Base-by-base conservation (phyloP, 2,797 vertebrate species). In the Poliocrania exsul region DNA sequence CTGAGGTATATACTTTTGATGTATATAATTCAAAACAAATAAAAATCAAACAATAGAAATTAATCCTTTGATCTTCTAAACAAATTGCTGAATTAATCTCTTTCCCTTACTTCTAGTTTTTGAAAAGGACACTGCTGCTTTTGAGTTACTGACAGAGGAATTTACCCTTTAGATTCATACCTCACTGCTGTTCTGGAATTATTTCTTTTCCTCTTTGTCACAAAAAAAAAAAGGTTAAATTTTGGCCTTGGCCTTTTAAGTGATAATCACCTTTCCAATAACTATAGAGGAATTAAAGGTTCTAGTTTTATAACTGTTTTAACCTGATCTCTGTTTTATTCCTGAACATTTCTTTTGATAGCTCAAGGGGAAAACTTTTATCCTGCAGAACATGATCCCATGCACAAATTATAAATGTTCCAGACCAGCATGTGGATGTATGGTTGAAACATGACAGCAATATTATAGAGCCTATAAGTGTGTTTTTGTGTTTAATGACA, bases 1-100 rank as follows among this genome's bases (percentile, higher is more conserved):
- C 50, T 53, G 16, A 81, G 54, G 7, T 93, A 66, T 49, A 26
- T 70, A 60, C 62, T 90, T 95, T 82, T 95, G 66, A 88, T 84
- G n/a, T 56, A 60, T 54, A 73, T 66, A 90, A 95, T 88, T 94
- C 86, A 79, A 77, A 83, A 92, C 70, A 90, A 92, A 90, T 86
- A 88, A 84, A 92, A 94, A 93, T 90, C 47, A 84, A 92, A 70
- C 67, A 92, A 88, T 38, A 86, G 40, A 90, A 96, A 91, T 62
- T 20, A 92, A 21, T 3, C 35, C 33, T 92, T 92, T 93, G 77
- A 86, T 91, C 79, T 60, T 87, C 46, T 91, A 80, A 91, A 91
- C 72, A 81, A 26, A 31, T 69, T 65, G 17, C 17, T 92, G 85
- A 93, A 94, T 73, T 71, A 88, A 83, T 91, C 28, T 51, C 25